Conservation (phyloP, 2,888 invertebrate species). For the Suillia variegata region DNA sequence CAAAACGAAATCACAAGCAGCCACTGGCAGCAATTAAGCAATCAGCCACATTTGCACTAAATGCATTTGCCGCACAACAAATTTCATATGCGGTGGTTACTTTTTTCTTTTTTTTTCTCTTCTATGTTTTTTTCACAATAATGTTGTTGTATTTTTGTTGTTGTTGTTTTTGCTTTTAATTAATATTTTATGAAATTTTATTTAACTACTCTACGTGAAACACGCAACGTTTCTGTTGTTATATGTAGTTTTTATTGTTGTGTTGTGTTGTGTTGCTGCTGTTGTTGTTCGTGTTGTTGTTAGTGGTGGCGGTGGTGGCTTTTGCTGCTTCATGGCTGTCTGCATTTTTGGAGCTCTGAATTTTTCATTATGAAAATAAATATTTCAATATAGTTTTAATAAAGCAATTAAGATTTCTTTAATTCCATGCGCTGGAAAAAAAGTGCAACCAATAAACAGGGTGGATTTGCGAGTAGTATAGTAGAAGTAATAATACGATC, state of each 20-base stretch:
- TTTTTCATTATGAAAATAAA: neutral
- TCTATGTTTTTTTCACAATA: no score
- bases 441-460: no score
- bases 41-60: neutral
- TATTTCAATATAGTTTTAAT: neutral
- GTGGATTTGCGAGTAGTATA: no score
- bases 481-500: no score
- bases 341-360: conserved; percentile 15
- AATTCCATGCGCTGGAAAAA: neutral
- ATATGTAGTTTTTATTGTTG: no score
- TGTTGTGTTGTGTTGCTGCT: no score
- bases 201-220: conserved; percentile 14
- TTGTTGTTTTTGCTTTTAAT: neutral
- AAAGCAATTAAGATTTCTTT: neutral
- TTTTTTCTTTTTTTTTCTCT: no score
- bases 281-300: no score
- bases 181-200: neutral
- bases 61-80: conserved; percentile 3
- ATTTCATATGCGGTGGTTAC: no score
- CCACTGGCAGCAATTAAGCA: neutral
- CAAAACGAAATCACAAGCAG: no score
- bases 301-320: no score
- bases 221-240: conserved; percentile 8
- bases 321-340: conserved; percentile 12
- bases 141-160: neutral